These are phyloP conservation scores for Mallotus villosus DNA, from an alignment of 2,797 vertebrate species.

Conservation along the genomic window DNA sequence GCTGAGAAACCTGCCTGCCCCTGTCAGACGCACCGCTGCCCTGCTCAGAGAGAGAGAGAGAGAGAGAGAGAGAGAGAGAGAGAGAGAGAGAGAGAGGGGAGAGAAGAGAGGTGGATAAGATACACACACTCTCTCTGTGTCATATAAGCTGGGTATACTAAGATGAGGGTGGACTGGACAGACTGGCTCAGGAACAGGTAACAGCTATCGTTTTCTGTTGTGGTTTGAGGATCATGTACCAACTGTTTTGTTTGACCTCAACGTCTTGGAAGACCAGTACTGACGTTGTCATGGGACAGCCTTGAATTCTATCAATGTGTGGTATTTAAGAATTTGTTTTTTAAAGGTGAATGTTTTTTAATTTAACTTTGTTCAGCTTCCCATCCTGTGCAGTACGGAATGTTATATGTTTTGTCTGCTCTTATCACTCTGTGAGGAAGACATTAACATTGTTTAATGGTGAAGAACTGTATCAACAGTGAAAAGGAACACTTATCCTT, in stretches of 20 bases:
- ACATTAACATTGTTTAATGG: no score
- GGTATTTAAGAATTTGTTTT: no score
- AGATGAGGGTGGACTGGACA: slow-evolving; percentile 30
- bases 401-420: no score
- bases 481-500: no score
- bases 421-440: no score
- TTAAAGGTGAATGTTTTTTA: no score
- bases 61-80: no score
- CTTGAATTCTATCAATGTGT: no score
- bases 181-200: slow-evolving; percentile 50
- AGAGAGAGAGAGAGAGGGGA: background rate
- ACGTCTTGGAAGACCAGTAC: no score
- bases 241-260: background rate
- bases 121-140: background rate
- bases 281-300: background rate
- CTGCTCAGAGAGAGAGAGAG: background rate
- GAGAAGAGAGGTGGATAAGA: slow-evolving; percentile 6
- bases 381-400: no score
- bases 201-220: slow-evolving; percentile 15
- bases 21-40: slow-evolving; percentile 25
- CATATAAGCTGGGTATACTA: background rate
- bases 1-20: slow-evolving; percentile 43
- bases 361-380: no score
- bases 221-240: background rate
- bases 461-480: no score